These are phyloP conservation scores for Laticauda colubrina DNA, from an alignment of 2,113 vertebrate species.

Conservation along the genomic window DNA sequence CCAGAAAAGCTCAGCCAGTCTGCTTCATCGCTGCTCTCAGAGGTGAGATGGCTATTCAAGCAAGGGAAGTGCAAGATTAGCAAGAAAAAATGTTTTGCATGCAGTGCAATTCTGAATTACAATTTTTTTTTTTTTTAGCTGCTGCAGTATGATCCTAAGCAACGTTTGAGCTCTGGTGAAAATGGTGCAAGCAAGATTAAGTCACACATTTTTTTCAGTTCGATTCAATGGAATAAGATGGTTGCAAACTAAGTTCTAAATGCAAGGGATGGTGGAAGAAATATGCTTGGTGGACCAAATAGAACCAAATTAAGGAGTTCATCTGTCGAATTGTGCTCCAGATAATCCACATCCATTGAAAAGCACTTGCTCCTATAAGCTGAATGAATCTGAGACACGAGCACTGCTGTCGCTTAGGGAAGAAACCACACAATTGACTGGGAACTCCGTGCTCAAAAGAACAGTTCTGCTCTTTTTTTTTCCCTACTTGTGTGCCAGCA, in stretches of 20 bases:
- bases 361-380: background rate
- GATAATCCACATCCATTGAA: background rate
- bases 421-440: background rate
- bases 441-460: background rate
- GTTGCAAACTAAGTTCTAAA: constrained; percentile 38
- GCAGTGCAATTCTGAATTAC: background rate
- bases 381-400: background rate
- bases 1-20: constrained; percentile 84
- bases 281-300: background rate
- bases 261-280: background rate
- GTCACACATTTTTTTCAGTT: constrained; percentile 89
- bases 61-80: background rate
- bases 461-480: background rate
- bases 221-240: constrained; percentile 83
- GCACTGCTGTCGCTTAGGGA: background rate
- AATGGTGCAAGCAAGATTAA: constrained; percentile 86
- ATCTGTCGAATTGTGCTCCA: background rate
- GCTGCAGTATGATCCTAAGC: constrained; percentile 83
- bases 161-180: constrained; percentile 81
- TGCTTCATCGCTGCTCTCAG: constrained; percentile 83
- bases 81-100: background rate
- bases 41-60: constrained; percentile 73
- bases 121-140: constrained; percentile 69
- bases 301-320: background rate
- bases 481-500: background rate